phyloP scores from a whole-genome alignment of 1,140 invertebrate genomes.

The Melitaea cinxia region DNA sequence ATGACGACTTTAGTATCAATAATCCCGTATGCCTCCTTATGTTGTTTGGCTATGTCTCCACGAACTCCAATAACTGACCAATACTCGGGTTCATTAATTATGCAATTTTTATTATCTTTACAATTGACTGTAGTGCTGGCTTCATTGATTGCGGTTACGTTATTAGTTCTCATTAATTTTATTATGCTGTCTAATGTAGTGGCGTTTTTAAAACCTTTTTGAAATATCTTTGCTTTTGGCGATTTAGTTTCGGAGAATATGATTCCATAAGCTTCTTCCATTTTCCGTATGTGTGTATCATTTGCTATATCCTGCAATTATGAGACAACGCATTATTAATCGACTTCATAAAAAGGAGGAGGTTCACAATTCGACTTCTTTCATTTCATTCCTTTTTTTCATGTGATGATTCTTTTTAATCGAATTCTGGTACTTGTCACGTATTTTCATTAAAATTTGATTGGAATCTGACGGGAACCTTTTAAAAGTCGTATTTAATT shows the following conservation, averaged over 20 bases:
- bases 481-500: too few relatives aligned
- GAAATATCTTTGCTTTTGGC: slow-evolving; percentile 67
- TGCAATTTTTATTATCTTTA: slow-evolving; percentile 52
- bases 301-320: slow-evolving; percentile 72
- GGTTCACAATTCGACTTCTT: too few relatives aligned
- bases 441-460: too few relatives aligned
- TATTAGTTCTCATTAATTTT: slow-evolving; percentile 72
- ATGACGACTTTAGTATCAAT: slow-evolving; percentile 76
- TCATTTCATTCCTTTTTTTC: too few relatives aligned
- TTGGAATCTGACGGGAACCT: too few relatives aligned
- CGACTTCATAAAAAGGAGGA: too few relatives aligned
- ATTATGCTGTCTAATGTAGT: slow-evolving; percentile 67
- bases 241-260: slow-evolving; percentile 71
- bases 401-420: too few relatives aligned
- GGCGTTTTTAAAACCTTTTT: slow-evolving; percentile 68
- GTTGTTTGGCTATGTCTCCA: slow-evolving; percentile 61
- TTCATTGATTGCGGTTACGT: slow-evolving; percentile 53
- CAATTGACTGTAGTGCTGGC: slow-evolving; percentile 51
- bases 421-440: too few relatives aligned
- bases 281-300: slow-evolving; percentile 64
- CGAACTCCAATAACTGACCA: slow-evolving; percentile 67
- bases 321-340: background rate
- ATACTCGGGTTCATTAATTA: slow-evolving; percentile 50
- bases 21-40: slow-evolving; percentile 64
- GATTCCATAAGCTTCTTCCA: slow-evolving; percentile 67